phyloP scores from a whole-genome alignment of 1,140 invertebrate genomes.

The Drosophila gunungcola region DNA sequence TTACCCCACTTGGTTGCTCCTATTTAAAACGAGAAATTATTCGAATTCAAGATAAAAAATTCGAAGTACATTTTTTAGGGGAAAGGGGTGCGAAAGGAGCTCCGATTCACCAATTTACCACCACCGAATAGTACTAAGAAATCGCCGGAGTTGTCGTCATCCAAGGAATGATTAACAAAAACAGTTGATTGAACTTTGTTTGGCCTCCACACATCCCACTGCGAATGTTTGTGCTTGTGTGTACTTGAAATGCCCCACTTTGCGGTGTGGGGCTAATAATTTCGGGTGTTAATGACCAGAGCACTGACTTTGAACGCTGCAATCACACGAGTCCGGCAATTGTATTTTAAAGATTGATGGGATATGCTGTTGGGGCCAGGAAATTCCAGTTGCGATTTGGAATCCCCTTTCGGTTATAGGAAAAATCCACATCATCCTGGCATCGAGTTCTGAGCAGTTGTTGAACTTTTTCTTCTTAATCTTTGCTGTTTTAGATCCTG shows the following conservation, averaged over 20 bases:
- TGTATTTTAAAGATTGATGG: constrained; percentile 28
- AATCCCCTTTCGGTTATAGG: neutral
- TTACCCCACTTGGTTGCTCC: constrained; percentile 36
- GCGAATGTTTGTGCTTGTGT: constrained; percentile 23
- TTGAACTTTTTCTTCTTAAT: no score
- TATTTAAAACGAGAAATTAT: constrained; percentile 18
- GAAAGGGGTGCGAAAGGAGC: constrained; percentile 19
- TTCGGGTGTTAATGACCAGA: constrained; percentile 62
- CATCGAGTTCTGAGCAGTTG: neutral
- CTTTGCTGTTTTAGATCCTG: no score
- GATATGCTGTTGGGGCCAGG: constrained; percentile 3
- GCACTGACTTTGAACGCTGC: constrained; percentile 24
- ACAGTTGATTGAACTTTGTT: constrained; percentile 64
- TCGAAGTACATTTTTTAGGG: neutral
- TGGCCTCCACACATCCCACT: constrained; percentile 51
- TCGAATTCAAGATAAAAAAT: constrained; percentile 11
- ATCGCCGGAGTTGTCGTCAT: constrained; percentile 24
- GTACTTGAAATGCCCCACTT: constrained; percentile 58
- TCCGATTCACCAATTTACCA: constrained; percentile 4
- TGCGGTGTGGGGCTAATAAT: constrained; percentile 49
- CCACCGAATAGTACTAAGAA: constrained; percentile 9
- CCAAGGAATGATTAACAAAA: constrained; percentile 53
- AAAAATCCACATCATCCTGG: neutral
- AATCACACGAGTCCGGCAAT: constrained; percentile 25
- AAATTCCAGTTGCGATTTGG: constrained; percentile 5